Conservation (phyloP, 2,113 vertebrate genomes). For the Corynorhinus townsendii region DNA sequence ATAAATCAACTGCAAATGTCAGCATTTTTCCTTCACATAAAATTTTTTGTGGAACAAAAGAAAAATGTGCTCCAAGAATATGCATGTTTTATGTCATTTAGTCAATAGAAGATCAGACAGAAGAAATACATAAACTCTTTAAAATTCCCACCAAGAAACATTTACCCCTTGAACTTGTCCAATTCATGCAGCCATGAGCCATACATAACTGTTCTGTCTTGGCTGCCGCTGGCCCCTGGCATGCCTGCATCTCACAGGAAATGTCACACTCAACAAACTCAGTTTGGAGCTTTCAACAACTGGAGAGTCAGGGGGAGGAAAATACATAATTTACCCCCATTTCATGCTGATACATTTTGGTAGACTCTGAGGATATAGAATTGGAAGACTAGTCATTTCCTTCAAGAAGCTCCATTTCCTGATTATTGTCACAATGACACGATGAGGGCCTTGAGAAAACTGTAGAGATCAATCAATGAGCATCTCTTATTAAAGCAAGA, state of each 20-base stretch:
- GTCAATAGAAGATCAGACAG: not conserved
- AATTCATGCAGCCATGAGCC: accelerated
- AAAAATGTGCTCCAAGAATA: not conserved
- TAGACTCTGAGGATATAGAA: not conserved
- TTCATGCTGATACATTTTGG: not conserved
- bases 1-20: not conserved
- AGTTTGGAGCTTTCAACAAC: not conserved
- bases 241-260: not conserved
- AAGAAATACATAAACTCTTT: not conserved
- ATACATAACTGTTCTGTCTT: not conserved
- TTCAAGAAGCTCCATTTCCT: not conserved
- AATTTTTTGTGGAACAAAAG: not conserved
- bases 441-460: not conserved
- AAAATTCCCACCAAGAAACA: not conserved
- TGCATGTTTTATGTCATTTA: not conserved
- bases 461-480: not conserved
- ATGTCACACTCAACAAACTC: no score
- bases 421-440: not conserved
- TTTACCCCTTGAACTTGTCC: not conserved
- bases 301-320: not conserved
- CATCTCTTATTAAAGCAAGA: not conserved
- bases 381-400: not conserved
- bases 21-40: not conserved
- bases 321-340: not conserved
- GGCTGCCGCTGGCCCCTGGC: no score